Percentiles rank a stretch among this genome's conserved stretches.
Conservation (phyloP, 2,113 vertebrate species). For the Oncorhynchus kisutch region DNA sequence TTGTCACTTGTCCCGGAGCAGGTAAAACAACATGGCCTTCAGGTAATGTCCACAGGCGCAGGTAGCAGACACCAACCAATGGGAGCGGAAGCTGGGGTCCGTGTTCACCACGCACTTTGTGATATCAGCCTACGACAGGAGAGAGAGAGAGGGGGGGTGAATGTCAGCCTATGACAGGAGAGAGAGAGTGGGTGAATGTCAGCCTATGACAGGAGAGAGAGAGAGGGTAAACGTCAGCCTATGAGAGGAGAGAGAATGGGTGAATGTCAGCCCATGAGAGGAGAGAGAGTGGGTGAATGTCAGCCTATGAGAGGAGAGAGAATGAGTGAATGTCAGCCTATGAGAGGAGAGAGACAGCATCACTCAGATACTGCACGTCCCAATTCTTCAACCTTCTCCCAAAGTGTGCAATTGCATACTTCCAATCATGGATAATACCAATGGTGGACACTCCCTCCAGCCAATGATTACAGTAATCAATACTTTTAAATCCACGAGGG, state of each 20-base stretch:
- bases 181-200: too few species aligned
- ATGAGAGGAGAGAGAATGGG: background rate
- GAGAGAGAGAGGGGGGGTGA: constrained; percentile 8
- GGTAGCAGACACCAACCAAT: constrained; percentile 85
- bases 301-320: too few species aligned
- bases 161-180: too few species aligned
- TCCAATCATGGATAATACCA: too few species aligned
- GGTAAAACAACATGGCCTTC: constrained; percentile 84
- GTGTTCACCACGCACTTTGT: constrained; percentile 92
- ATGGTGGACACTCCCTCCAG: too few species aligned
- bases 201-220: constrained; percentile 4
- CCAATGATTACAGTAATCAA: too few species aligned
- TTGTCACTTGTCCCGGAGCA: constrained; percentile 90
- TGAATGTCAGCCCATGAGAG: background rate
- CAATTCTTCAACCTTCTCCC: too few species aligned
- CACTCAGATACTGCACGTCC: too few species aligned
- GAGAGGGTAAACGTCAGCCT: background rate
- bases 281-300: too few species aligned
- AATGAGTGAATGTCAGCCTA: too few species aligned
- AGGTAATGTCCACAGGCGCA: constrained; percentile 89
- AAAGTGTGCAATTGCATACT: too few species aligned
- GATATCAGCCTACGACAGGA: constrained; percentile 79
- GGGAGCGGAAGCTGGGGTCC: constrained; percentile 83
- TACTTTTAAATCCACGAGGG: too few species aligned
- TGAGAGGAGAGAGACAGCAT: background rate